A percentile compares a stretch with the other conserved stretches of the same genome.
Evolutionary conservation across 2,113 vertebrate species (phyloP).

Genomic region (Pteronura brasiliensis): DNA sequence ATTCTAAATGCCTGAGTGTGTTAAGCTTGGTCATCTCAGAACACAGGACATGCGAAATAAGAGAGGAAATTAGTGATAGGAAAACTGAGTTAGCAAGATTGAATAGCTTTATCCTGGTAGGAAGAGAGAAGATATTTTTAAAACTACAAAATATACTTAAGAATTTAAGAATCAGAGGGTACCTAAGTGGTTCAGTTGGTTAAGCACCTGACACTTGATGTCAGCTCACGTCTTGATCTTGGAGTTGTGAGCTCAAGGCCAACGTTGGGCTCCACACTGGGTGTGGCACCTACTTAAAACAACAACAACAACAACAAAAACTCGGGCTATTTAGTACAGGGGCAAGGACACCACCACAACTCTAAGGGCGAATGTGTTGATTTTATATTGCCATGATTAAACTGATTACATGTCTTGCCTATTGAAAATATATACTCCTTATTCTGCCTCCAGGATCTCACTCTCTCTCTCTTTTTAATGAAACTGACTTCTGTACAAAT

Average conservation of each 20-base stretch:
- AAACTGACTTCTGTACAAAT: background rate
- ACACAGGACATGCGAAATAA: background rate
- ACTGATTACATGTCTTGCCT: background rate
- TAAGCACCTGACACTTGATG: background rate
- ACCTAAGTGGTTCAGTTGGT: background rate
- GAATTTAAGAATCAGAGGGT: background rate
- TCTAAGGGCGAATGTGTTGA: background rate
- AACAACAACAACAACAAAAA: background rate
- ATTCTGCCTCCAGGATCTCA: background rate
- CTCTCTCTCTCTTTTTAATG: background rate
- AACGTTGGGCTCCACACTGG: background rate
- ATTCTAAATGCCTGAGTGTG: background rate
- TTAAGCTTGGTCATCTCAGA: background rate
- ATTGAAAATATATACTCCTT: background rate
- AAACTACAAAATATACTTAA: background rate
- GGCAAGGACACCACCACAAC: background rate
- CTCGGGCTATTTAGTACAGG: background rate
- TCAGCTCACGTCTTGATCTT: background rate
- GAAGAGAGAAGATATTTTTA: background rate
- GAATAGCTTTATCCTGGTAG: background rate
- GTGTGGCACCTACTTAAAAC: background rate
- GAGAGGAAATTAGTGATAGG: background rate
- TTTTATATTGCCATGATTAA: background rate
- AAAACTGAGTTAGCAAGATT: conserved; percentile 4
- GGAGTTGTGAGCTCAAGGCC: background rate